Percentiles rank a stretch among this genome's conserved stretches.
Conservation (phyloP, 2,797 vertebrate genomes). For the Psittacula echo region DNA sequence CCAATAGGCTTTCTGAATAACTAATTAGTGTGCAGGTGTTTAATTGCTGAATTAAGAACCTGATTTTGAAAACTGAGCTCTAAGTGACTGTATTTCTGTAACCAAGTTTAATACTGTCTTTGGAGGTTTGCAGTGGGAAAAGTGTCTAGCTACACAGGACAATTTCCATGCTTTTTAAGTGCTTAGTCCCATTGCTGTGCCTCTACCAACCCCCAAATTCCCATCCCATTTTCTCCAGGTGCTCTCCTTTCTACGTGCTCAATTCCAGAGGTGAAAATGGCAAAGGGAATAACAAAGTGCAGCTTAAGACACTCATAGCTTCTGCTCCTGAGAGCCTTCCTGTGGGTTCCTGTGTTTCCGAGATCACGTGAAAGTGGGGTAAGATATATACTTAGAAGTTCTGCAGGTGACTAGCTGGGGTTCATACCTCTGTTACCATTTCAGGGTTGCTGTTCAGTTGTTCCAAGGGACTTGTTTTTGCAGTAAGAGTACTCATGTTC, state of each 20-base stretch:
- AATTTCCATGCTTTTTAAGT: neutral
- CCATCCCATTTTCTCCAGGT: neutral
- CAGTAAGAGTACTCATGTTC: neutral
- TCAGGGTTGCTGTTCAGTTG: neutral
- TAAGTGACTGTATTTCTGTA: constrained; percentile 11
- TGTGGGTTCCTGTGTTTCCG: neutral
- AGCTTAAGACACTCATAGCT: neutral
- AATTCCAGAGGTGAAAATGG: neutral
- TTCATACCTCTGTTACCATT: neutral
- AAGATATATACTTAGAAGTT: neutral
- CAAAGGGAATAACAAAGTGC: neutral
- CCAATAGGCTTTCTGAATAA: constrained; percentile 29
- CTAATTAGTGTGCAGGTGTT: constrained; percentile 50
- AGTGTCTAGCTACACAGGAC: neutral
- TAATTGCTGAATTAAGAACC: constrained; percentile 48
- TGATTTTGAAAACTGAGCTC: constrained; percentile 24
- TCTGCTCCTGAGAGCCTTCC: neutral
- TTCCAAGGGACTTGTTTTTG: neutral
- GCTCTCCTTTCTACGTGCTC: neutral
- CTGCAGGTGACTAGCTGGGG: neutral
- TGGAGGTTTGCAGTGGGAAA: neutral
- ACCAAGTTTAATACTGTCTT: neutral
- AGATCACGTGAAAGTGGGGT: neutral
- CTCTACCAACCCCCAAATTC: neutral
- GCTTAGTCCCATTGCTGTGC: neutral